Base-by-base conservation (phyloP, 2,888 invertebrate genomes). In the Drosophila sordidula region DNA sequence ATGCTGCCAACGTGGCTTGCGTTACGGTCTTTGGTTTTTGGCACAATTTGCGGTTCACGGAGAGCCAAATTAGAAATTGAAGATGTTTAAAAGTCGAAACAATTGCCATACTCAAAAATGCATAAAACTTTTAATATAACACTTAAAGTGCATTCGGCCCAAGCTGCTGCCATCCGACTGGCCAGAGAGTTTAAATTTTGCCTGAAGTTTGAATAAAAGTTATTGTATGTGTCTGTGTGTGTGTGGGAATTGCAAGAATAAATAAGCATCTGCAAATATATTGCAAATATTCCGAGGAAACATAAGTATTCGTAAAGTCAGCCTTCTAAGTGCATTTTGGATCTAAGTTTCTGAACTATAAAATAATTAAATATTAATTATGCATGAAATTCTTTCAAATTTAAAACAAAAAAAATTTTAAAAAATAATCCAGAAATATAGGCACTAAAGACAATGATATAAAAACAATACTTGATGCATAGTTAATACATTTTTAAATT, bases 1-100 rank as follows among this genome's bases (percentile, higher is more conserved):
- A 83, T 78, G 79, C 78, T 84, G 77, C 77, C 75, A 84, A 75
- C 63, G 4, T 29, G 75, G 73, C 71, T 79, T 71, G 63, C 41
- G 16, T 49, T 49, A n/a, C 34, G 34, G 29, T 9, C 16, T 14
- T 18, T 26, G 18, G 32, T 52, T 29, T 54, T 26, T 50, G 45
- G 62, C 57, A 57, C 50, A 55, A 36, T 49, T 46, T 68, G 58
- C 46, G 51, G 61, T 22, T 38, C 54, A 45, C 26, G 42, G n/a
- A 25, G 46, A 34, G 32, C 44, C 50, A 76, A 70, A 77, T 74
- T 77, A 55, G 70, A 74, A 67, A 67, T 77, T 77, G 51, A 77
- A 77, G 29, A 76, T 68, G 57, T 46, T 55, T 38, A 41, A 47
- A 70, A 56, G 45, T 52, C 51, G 34, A 62, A 62, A 66, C 70